Evolutionary conservation across 2,113 vertebrate species (phyloP).

Genomic region (Myiozetetes cayanensis): DNA sequence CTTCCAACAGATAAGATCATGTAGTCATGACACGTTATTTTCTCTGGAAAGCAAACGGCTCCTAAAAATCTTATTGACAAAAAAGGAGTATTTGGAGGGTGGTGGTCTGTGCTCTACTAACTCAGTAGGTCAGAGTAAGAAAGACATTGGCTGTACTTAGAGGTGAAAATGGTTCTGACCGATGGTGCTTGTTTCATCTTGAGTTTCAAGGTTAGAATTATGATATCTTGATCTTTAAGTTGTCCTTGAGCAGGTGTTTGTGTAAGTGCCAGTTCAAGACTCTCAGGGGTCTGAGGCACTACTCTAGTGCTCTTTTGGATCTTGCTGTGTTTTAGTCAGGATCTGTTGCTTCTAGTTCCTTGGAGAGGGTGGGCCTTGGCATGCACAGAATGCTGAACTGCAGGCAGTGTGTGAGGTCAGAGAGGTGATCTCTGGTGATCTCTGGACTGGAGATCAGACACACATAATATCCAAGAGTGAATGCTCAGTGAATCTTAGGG

Average conservation of each 20-base stretch:
- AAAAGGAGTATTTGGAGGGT: not conserved
- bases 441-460: not conserved
- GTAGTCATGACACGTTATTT: not conserved
- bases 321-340: not conserved
- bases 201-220: not conserved
- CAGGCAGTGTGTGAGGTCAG: not conserved
- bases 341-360: not conserved
- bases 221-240: not conserved
- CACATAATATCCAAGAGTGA: not conserved
- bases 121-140: not conserved
- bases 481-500: not conserved
- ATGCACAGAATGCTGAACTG: not conserved
- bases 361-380: not conserved
- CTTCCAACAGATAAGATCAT: not conserved
- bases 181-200: not conserved
- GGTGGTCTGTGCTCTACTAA: not conserved
- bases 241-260: not conserved
- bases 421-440: not conserved
- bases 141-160: not conserved
- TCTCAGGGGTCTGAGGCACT: not conserved
- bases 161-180: not conserved
- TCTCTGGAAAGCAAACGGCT: not conserved
- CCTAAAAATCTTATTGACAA: not conserved
- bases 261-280: not conserved
- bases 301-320: rapidly evolving